Conservation (phyloP, 1,140 invertebrate species). For the Conopomorpha cramerella region DNA sequence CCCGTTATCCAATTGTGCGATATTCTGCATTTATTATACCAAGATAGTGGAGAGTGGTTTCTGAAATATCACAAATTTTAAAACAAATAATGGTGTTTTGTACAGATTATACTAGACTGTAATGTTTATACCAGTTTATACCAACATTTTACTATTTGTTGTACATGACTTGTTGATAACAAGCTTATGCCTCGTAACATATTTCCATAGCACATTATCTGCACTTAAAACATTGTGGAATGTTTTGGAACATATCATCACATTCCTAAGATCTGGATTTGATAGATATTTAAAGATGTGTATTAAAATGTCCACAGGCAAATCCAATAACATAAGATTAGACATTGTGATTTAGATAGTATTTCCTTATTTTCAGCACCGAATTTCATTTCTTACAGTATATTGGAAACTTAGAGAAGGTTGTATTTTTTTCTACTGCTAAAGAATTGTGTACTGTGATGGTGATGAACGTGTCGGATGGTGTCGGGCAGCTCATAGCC, state of each 20-base stretch:
- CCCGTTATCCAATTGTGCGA: slow-evolving; percentile 39
- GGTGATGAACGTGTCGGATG: too few species aligned
- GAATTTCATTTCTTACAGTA: too few species aligned
- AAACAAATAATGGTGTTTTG: too few species aligned
- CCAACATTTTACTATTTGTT: too few species aligned
- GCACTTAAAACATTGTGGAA: slow-evolving; percentile 22
- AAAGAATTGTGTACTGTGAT: too few species aligned
- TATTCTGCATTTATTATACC: slow-evolving; percentile 27
- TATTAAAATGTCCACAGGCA: slow-evolving; percentile 35
- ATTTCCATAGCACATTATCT: slow-evolving; percentile 28
- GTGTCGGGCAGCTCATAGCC: too few species aligned
- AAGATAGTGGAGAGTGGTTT: slow-evolving; percentile 8
- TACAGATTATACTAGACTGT: too few species aligned
- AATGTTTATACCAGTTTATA: too few species aligned
- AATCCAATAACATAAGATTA: slow-evolving; percentile 9
- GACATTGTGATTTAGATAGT: slow-evolving; percentile 1
- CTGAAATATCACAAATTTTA: slow-evolving; percentile 7
- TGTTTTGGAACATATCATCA: slow-evolving; percentile 34
- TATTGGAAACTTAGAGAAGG: too few species aligned
- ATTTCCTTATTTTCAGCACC: too few species aligned
- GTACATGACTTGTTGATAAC: slow-evolving; percentile 10
- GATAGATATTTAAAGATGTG: slow-evolving; percentile 26
- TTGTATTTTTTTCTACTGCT: too few species aligned
- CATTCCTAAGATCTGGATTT: slow-evolving; percentile 21
- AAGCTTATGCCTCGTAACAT: slow-evolving; percentile 13